These are phyloP conservation scores for human (Homo sapiens) DNA, from an alignment of 2,113 vertebrate genomes.

Conservation along the genomic window GRCh38 chr1:167710001-167710500, in stretches of 20 bases:
- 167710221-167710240: background rate
- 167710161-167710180: background rate
- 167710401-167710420: background rate
- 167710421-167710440: background rate
- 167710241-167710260: background rate
- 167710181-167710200: background rate
- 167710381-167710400: background rate
- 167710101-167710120: background rate
- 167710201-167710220: background rate
- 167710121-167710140: background rate
- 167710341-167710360: background rate
- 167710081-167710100: background rate
- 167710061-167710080: no score
- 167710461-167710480: background rate
- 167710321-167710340: background rate
- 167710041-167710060: no score
- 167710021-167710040: no score
- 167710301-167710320: no score
- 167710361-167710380: background rate
- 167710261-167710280: background rate
- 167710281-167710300: background rate
- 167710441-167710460: background rate
- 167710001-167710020: no score
- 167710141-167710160: background rate
- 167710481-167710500: background rate